Percentiles rank a stretch among this genome's conserved stretches.
Conservation (phyloP, 1,140 invertebrate genomes). For the Drosophila carrolli region DNA sequence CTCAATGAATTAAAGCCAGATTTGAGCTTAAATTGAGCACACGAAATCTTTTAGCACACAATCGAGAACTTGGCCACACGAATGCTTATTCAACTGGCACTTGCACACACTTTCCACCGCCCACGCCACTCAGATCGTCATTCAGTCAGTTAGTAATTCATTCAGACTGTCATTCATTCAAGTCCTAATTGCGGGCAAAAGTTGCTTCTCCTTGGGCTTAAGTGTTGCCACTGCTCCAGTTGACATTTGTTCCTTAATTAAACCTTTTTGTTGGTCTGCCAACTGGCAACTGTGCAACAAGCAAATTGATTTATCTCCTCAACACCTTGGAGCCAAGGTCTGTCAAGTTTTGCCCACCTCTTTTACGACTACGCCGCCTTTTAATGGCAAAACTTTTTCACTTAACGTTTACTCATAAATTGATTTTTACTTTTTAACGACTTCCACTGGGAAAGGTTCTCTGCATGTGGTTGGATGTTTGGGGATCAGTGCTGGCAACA, state of each 20-base stretch:
- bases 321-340: constrained; percentile 63
- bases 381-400: constrained; percentile 83
- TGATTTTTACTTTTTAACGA: constrained; percentile 84
- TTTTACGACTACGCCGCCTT: constrained; percentile 42
- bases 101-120: constrained; percentile 18
- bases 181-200: constrained; percentile 79
- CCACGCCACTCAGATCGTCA: constrained; percentile 27
- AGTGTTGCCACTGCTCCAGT: constrained; percentile 45
- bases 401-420: constrained; percentile 83
- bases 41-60: constrained; percentile 32
- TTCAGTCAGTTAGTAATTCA: constrained; percentile 64
- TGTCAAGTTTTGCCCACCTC: constrained; percentile 50
- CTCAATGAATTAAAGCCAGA: constrained; percentile 24
- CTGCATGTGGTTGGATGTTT: constrained; percentile 10
- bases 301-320: constrained; percentile 81
- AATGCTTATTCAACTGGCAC: constrained; percentile 24
- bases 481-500: constrained; percentile 15
- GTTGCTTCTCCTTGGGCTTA: constrained; percentile 56
- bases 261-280: constrained; percentile 75
- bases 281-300: constrained; percentile 73
- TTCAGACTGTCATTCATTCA: constrained; percentile 78
- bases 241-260: constrained; percentile 83
- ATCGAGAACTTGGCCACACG: constrained; percentile 32
- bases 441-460: constrained; percentile 18
- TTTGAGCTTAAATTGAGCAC: constrained; percentile 23